phyloP scores from a whole-genome alignment of 2,113 vertebrate species.

The Triplophysa dalaica region DNA sequence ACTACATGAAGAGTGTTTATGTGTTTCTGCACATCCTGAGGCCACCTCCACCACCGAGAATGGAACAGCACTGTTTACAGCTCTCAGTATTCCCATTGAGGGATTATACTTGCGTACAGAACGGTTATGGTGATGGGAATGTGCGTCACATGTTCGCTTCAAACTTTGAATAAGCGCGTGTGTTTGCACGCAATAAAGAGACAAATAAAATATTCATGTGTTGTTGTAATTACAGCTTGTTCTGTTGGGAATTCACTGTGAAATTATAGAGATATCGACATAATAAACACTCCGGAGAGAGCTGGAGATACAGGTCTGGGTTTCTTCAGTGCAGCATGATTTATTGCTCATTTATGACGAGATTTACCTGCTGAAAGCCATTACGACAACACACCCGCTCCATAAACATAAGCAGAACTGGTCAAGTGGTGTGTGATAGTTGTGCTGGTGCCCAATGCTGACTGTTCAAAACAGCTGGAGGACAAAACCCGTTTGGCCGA shows the following conservation, averaged over 20 bases:
- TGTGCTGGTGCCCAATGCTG: conserved; percentile 16
- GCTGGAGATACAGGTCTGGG: neutral
- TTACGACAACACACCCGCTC: neutral
- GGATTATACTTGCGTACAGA: conserved; percentile 14
- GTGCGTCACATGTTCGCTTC: conserved; percentile 23
- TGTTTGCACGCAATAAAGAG: neutral
- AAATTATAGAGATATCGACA: neutral
- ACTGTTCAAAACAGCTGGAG: conserved; percentile 34
- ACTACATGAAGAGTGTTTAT: conserved; percentile 20
- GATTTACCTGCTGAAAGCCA: conserved; percentile 20
- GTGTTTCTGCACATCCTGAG: neutral
- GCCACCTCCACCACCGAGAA: neutral
- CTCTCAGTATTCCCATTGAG: conserved; percentile 15
- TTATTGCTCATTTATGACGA: conserved; percentile 13
- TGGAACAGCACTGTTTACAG: conserved; percentile 26
- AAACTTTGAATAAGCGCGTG: neutral
- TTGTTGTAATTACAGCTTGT: neutral
- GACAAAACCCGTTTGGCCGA: conserved; percentile 24
- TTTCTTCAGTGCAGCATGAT: conserved; percentile 9
- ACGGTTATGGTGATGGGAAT: neutral
- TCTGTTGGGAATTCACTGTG: neutral
- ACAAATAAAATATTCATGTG: neutral
- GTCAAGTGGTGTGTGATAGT: neutral
- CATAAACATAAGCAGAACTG: neutral
- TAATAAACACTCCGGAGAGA: neutral